Percentiles rank a stretch among this genome's conserved stretches.
Evolutionary conservation across 2,797 vertebrate species (phyloP).

Genomic region (Salmo trutta): DNA sequence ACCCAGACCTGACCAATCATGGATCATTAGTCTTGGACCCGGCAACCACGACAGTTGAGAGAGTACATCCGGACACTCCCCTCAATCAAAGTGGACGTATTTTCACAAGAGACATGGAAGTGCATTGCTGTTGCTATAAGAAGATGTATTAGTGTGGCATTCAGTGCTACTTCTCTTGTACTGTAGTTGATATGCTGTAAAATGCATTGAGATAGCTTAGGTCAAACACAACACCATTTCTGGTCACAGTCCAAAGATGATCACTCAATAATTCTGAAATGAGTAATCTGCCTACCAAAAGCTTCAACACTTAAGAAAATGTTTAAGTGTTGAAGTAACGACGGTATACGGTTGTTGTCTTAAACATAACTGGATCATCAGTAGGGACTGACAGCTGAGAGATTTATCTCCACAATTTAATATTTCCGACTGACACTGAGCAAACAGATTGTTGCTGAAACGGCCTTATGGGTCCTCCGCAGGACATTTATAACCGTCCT

Average conservation of each 20-base stretch:
- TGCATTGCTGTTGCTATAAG: constrained; percentile 35
- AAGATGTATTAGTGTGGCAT: constrained; percentile 48
- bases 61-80: background rate
- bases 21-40: constrained; percentile 29
- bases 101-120: constrained; percentile 25
- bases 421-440: constrained; percentile 64
- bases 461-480: constrained; percentile 56
- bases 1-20: constrained; percentile 27
- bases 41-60: constrained; percentile 11
- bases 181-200: background rate
- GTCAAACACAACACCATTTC: too few relatives aligned
- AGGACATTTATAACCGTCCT: constrained; percentile 56
- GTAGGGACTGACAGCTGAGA: constrained; percentile 45
- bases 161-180: constrained; percentile 44
- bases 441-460: constrained; percentile 64
- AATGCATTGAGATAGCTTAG: too few relatives aligned
- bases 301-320: too few relatives aligned
- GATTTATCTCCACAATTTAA: constrained; percentile 66
- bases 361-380: constrained; percentile 19
- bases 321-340: too few relatives aligned
- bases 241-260: too few relatives aligned
- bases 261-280: too few relatives aligned
- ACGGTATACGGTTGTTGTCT: too few relatives aligned
- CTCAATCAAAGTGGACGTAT: background rate
- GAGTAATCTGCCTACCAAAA: too few relatives aligned